phyloP scores from a whole-genome alignment of 2,113 vertebrate species.

The Pygoscelis adeliae region DNA sequence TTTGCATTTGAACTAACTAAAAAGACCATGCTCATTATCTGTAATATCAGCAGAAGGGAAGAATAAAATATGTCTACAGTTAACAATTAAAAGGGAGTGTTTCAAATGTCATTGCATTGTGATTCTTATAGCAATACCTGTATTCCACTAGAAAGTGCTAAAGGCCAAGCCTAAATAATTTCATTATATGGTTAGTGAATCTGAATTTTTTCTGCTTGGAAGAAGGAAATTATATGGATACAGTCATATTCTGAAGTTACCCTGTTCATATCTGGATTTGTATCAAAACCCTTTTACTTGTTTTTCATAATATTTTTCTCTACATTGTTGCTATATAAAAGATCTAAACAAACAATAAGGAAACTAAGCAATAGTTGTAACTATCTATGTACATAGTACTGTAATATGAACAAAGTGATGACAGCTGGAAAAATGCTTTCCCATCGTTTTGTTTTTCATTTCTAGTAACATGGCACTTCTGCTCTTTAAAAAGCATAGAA shows the following conservation, averaged over 20 bases:
- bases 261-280: not conserved
- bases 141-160: not conserved
- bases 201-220: not conserved
- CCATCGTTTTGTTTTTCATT: not conserved
- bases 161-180: not conserved
- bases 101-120: not conserved
- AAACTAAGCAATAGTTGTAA: conserved; percentile 32
- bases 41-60: not conserved
- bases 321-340: conserved; percentile 22
- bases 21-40: not conserved
- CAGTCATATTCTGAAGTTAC: not conserved
- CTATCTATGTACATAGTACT: not conserved
- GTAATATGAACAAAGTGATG: conserved; percentile 3
- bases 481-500: not conserved
- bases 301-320: not conserved
- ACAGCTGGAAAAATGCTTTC: conserved; percentile 39
- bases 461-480: conserved; percentile 10
- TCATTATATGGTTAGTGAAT: not conserved
- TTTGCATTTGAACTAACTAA: not conserved
- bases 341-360: conserved; percentile 33
- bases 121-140: not conserved
- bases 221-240: not conserved
- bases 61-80: not conserved
- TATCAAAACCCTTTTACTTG: not conserved
- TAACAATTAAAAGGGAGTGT: not conserved